Percentiles rank a stretch among this genome's conserved stretches.
These are phyloP conservation scores for Aphaenogaster ashmeadi DNA, from an alignment of 1,140 invertebrate species.

Conservation along the genomic window DNA sequence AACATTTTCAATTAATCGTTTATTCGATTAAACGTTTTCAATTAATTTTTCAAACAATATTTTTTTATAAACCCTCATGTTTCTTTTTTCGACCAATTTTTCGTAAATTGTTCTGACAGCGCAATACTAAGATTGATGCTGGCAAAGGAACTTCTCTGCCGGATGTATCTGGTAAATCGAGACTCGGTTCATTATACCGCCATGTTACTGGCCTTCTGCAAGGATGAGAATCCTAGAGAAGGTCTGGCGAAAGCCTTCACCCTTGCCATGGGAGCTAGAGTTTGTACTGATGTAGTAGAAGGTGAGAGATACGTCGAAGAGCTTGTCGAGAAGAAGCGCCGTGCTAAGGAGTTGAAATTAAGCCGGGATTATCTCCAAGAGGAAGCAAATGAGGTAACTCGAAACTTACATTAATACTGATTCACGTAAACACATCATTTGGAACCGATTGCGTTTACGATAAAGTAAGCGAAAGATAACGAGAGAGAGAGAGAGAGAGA, in stretches of 20 bases:
- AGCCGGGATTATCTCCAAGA: not conserved
- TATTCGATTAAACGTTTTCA: not conserved
- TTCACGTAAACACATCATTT: not conserved
- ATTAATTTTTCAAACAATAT: not conserved
- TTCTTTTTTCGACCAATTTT: not conserved
- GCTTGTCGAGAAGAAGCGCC: conserved; percentile 48
- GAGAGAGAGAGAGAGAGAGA: not conserved
- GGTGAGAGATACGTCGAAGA: conserved; percentile 82
- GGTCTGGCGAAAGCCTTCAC: conserved; percentile 88
- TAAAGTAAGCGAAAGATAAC: not conserved
- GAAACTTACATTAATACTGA: not conserved
- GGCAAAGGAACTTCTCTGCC: conserved; percentile 87
- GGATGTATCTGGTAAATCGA: conserved; percentile 86
- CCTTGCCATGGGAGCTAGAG: conserved; percentile 87
- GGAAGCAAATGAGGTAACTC: conserved; percentile 48
- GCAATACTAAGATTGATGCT: conserved; percentile 72
- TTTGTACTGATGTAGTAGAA: conserved; percentile 85
- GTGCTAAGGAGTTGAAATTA: not conserved
- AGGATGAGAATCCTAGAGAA: conserved; percentile 86
- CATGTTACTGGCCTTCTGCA: conserved; percentile 89
- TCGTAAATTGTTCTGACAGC: not conserved
- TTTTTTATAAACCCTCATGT: not conserved
- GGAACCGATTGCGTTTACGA: not conserved
- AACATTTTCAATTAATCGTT: not conserved
- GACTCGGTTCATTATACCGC: conserved; percentile 88